Evolutionary conservation across 2,888 invertebrate species (phyloP).

Genomic region (Dynastes grantii): DNA sequence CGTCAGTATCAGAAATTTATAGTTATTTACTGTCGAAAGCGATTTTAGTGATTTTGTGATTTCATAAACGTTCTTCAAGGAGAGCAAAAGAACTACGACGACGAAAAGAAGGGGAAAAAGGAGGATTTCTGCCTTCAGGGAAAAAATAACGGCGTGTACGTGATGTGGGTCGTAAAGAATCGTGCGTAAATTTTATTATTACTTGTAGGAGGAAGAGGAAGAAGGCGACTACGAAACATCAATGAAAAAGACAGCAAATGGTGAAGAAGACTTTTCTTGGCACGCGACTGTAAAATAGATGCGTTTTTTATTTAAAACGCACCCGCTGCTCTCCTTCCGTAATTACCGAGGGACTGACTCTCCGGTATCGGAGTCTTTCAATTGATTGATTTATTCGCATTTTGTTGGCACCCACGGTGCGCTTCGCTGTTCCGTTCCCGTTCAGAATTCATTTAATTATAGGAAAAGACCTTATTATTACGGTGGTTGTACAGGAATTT

Average conservation of each 20-base stretch:
- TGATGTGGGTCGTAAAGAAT: conserved; percentile 44
- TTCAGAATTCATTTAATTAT: conserved; percentile 35
- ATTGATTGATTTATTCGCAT: conserved; percentile 42
- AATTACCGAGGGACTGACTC: conserved; percentile 1
- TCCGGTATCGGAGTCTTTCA: conserved; percentile 25
- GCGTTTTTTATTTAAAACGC: conserved; percentile 39
- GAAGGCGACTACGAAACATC: conserved; percentile 19
- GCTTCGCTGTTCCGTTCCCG: background rate
- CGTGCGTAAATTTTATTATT: conserved; percentile 47
- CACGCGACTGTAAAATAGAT: conserved; percentile 35
- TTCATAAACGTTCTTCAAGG: conserved; percentile 44
- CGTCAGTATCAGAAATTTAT: conserved; percentile 48
- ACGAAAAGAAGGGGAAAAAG: conserved; percentile 20
- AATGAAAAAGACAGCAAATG: conserved; percentile 22
- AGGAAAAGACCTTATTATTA: conserved; percentile 33
- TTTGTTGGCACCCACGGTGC: conserved; percentile 9
- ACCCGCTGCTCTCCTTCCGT: conserved; percentile 25
- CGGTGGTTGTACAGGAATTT: conserved; percentile 1
- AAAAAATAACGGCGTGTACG: conserved; percentile 43
- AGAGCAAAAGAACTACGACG: conserved; percentile 16
- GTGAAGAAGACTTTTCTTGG: conserved; percentile 27
- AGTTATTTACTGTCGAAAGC: conserved; percentile 45
- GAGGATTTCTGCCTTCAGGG: conserved; percentile 16
- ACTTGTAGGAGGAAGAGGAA: conserved; percentile 5
- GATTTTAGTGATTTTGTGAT: conserved; percentile 48